Percentiles rank a stretch among this genome's conserved stretches.
phyloP scores from a whole-genome alignment of 2,888 invertebrate genomes.

The Scotopteryx bipunctaria region DNA sequence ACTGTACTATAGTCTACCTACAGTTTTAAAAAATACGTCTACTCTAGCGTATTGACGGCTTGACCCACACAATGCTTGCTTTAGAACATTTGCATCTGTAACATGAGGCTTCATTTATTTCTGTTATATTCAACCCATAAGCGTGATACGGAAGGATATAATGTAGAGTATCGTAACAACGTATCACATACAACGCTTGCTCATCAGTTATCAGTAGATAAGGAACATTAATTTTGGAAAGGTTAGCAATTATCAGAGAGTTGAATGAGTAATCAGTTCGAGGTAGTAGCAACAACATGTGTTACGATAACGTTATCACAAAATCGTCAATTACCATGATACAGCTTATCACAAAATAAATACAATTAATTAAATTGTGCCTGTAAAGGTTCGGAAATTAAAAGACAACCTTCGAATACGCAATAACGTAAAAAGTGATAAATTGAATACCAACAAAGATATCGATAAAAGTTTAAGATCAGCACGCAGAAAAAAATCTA shows the following conservation, averaged over 20 bases:
- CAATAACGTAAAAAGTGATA: neutral
- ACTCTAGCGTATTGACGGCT: too few species aligned
- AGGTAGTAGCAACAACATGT: slow-evolving; percentile 37
- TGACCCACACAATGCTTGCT: too few species aligned
- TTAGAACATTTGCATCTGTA: neutral
- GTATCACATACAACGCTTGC: slow-evolving; percentile 13
- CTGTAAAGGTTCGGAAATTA: slow-evolving; percentile 3
- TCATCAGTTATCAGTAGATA: slow-evolving; percentile 21
- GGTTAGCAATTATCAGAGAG: slow-evolving; percentile 41
- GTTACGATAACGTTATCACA: slow-evolving; percentile 46
- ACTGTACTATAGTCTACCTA: too few species aligned
- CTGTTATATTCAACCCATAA: too few species aligned
- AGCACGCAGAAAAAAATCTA: neutral
- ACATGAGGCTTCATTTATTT: too few species aligned
- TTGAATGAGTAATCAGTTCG: slow-evolving; percentile 43
- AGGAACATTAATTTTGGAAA: slow-evolving; percentile 42
- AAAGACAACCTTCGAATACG: neutral
- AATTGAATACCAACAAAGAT: slow-evolving; percentile 2
- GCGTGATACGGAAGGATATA: too few species aligned
- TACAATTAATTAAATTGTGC: neutral
- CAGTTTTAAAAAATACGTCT: too few species aligned
- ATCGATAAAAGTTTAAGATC: neutral
- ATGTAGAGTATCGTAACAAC: neutral
- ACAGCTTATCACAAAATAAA: slow-evolving; percentile 33
- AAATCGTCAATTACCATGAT: slow-evolving; percentile 47